Conservation (phyloP, 2,888 invertebrate genomes). For the Allolobophora icterica region DNA sequence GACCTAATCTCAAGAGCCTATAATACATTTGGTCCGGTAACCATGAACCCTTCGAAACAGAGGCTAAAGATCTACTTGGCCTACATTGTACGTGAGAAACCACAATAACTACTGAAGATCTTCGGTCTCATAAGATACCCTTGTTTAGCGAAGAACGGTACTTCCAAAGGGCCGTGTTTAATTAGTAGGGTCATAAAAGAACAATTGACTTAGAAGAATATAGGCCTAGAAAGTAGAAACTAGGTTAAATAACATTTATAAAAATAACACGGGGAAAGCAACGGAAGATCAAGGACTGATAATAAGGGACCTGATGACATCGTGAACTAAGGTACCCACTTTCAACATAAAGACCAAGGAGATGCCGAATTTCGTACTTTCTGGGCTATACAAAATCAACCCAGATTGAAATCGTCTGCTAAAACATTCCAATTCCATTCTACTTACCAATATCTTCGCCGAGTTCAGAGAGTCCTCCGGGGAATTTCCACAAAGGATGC, state of each 20-base stretch:
- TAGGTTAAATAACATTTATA: background rate
- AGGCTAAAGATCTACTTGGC: no score
- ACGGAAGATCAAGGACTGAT: background rate
- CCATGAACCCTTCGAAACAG: background rate
- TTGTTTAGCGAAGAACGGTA: no score
- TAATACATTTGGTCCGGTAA: background rate
- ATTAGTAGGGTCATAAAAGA: no score
- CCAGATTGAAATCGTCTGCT: no score
- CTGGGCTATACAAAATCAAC: no score
- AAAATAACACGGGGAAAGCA: background rate
- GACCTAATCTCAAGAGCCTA: background rate
- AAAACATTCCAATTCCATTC: no score
- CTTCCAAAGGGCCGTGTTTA: no score
- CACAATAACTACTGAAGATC: no score
- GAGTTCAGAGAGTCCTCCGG: constrained; percentile 61
- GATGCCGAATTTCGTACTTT: background rate
- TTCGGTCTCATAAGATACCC: no score
- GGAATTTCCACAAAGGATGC: constrained; percentile 59
- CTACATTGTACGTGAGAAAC: no score
- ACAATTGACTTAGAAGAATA: background rate
- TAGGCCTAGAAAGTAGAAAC: background rate
- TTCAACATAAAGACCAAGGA: background rate
- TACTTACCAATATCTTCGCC: constrained; percentile 60
- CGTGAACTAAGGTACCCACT: background rate
- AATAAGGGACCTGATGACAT: background rate